These are phyloP conservation scores for Drosophila neonasuta DNA, from an alignment of 2,888 invertebrate genomes.

Conservation along the genomic window DNA sequence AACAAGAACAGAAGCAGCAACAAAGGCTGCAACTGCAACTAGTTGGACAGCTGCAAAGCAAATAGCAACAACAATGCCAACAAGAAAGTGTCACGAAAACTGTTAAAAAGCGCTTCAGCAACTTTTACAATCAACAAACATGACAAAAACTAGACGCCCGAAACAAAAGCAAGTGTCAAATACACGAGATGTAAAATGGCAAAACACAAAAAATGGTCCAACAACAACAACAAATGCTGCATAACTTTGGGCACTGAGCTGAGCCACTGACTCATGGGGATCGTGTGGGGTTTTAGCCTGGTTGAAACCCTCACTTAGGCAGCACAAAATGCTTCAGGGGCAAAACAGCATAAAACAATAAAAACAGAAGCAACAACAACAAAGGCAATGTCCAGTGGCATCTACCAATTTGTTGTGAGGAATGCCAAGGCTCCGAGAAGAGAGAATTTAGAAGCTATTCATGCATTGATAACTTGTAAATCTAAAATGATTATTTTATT, in stretches of 20 bases:
- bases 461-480: not conserved
- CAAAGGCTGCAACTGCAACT: conserved; percentile 26
- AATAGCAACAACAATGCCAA: conserved; percentile 8
- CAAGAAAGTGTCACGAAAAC: conserved; percentile 65
- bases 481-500: not conserved
- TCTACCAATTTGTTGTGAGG: conserved; percentile 21
- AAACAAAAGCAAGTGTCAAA: conserved; percentile 70
- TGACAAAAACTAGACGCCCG: conserved; percentile 67
- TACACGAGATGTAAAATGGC: conserved; percentile 31
- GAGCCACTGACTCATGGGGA: conserved; percentile 14
- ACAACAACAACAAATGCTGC: conserved; percentile 30
- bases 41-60: conserved; percentile 23
- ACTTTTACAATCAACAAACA: conserved; percentile 76
- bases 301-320: conserved; percentile 42
- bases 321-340: conserved; percentile 53
- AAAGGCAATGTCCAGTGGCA: conserved; percentile 16
- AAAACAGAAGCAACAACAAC: conserved; percentile 26
- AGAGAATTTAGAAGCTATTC: no score
- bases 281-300: conserved; percentile 22
- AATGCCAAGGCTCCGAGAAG: not conserved
- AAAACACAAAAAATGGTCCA: conserved; percentile 16
- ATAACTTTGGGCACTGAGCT: conserved; percentile 51
- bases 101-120: conserved; percentile 75
- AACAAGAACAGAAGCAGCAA: not conserved
- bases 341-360: conserved; percentile 22